Base-by-base conservation (phyloP, 2,113 vertebrate genomes). In the Bos indicus region DNA sequence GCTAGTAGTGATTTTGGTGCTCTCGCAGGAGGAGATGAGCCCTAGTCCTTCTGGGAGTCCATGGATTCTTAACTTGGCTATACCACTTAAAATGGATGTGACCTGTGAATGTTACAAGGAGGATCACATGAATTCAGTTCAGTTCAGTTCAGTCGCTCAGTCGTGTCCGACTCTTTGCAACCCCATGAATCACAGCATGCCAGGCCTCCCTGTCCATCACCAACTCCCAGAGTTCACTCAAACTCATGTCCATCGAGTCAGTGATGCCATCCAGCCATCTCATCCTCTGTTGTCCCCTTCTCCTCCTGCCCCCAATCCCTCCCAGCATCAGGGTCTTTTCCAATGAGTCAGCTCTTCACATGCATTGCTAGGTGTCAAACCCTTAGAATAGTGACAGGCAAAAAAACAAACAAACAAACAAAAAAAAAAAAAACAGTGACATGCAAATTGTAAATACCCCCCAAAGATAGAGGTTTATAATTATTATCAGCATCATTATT, bases 91-190 rank as follows among this genome's bases (percentile, higher is more conserved):
- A 71, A 54, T 88, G n/a, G 11, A 7, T 74, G 6, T 93, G 28
- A 87, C 4, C 52, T 60, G 43, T 93, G 52, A 74, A 62, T 67
- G 15, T 88, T 77, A 43, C 43, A 46, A 67, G 23, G 40, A 62
- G 64, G 43, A 36, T 57, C 33, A 89, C 6, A 59, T 64, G 60
- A 60, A 13, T 54, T 52, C 28, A 62, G 60, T 62, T 48, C 48
- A 48, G 48, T 48, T 30, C 59, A 30, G 59, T 62, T 30, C 59
- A 62, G 59, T 30, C 0, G 0, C 59, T 62, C 59, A 30, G 28
- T 30, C 6, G 0, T 62, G 59, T 62, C 28, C 5, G 0, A 14
- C 59, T 62, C 59, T 62, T 62, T 62, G 59, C 0, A 0, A 15
- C 59, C 59, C 59, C 59, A 6, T 62, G 28, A 15, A 62, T 6